These are phyloP conservation scores for Zele albiditarsus DNA, from an alignment of 2,888 invertebrate genomes.

Conservation along the genomic window DNA sequence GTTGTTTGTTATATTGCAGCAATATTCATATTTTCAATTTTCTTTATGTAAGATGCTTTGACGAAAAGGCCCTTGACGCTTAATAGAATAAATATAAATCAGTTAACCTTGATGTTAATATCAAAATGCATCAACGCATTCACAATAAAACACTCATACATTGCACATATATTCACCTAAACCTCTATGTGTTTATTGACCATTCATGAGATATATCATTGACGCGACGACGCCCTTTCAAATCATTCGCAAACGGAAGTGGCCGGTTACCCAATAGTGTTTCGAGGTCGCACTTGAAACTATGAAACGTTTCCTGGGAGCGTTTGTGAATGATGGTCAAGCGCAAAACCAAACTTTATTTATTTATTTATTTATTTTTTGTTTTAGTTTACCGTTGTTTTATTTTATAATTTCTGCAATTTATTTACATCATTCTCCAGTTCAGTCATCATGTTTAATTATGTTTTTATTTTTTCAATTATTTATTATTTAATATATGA, in stretches of 20 bases:
- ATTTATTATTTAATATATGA: constrained; percentile 44
- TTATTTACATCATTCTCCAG: constrained; percentile 13
- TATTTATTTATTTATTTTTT: background rate
- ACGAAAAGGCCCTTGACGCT: background rate
- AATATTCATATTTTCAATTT: background rate
- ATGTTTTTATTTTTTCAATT: constrained; percentile 36
- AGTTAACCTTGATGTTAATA: constrained; percentile 5
- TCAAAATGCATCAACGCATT: background rate
- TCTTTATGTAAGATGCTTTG: background rate
- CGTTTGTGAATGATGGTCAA: constrained; percentile 37
- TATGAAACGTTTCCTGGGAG: constrained; percentile 42
- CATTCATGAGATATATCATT: constrained; percentile 28
- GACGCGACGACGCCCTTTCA: constrained; percentile 25
- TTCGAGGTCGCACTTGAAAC: constrained; percentile 61
- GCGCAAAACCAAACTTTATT: constrained; percentile 34
- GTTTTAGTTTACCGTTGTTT: background rate
- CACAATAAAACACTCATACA: constrained; percentile 1
- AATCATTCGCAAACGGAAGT: constrained; percentile 37
- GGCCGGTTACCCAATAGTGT: constrained; percentile 39
- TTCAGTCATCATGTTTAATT: constrained; percentile 31
- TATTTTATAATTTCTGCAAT: constrained; percentile 12
- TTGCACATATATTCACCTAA: constrained; percentile 10
- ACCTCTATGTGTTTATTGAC: constrained; percentile 12
- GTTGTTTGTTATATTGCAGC: background rate
- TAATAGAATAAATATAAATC: background rate